phyloP scores from a whole-genome alignment of 2,797 vertebrate species.

The Poliocrania exsul region DNA sequence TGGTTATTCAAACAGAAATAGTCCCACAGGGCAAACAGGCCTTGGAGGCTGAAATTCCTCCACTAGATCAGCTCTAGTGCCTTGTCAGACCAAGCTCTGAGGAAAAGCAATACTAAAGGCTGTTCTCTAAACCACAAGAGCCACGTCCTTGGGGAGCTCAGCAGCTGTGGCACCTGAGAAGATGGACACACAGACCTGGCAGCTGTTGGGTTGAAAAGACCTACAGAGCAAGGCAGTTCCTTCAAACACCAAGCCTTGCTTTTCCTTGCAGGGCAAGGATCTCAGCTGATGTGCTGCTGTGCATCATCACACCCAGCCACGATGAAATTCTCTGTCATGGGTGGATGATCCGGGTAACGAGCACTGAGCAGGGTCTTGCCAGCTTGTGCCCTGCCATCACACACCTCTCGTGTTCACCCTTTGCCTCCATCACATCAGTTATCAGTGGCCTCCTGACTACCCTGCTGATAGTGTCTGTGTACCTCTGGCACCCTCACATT shows the following conservation, averaged over 20 bases:
- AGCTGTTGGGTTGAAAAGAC: not conserved
- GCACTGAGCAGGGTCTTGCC: rapidly evolving
- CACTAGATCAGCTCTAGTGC: not conserved
- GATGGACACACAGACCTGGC: not conserved
- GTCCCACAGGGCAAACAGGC: not conserved
- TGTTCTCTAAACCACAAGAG: not conserved
- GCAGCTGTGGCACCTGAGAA: not conserved
- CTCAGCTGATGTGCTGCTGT: not conserved
- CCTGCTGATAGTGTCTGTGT: not conserved
- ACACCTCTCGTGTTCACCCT: not conserved
- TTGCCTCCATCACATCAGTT: not conserved
- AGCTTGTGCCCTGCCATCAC: not conserved
- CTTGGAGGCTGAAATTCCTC: not conserved
- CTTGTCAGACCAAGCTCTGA: not conserved
- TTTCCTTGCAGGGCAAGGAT: not conserved
- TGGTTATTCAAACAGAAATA: not conserved
- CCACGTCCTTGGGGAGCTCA: not conserved
- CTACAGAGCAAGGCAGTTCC: not conserved
- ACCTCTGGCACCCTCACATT: not conserved
- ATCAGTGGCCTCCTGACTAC: not conserved
- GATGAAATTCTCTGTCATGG: not conserved
- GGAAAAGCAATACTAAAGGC: not conserved
- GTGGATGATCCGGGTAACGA: rapidly evolving
- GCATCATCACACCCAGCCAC: rapidly evolving
- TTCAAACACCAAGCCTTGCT: not conserved